A percentile compares a stretch with the other conserved stretches of the same genome.
These are phyloP conservation scores for Petrocephalus microphthalmus DNA, from an alignment of 2,113 vertebrate genomes.

Conservation along the genomic window DNA sequence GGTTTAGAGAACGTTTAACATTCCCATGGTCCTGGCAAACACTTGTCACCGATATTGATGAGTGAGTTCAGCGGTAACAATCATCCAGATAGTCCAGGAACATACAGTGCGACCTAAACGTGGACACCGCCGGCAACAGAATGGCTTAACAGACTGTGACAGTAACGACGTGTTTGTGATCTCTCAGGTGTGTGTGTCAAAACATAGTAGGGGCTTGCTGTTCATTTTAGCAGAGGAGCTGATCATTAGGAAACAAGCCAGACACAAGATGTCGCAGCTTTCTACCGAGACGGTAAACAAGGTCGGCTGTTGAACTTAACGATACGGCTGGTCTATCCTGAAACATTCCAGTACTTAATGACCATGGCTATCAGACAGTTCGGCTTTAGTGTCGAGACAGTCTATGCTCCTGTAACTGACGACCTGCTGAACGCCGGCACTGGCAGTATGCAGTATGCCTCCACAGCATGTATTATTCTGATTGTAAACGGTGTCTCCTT, in stretches of 20 bases:
- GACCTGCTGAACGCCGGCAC: neutral
- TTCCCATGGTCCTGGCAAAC: conserved; percentile 10
- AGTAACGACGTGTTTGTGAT: conserved; percentile 3
- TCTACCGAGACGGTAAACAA: conserved; percentile 6
- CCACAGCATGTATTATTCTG: neutral
- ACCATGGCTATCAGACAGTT: neutral
- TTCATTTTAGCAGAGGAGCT: conserved; percentile 2
- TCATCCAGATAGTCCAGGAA: neutral
- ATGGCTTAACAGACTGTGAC: neutral
- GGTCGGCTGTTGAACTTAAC: neutral
- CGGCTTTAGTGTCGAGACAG: neutral
- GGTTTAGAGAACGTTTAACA: conserved; percentile 5
- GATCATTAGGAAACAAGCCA: conserved; percentile 24
- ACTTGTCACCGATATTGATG: conserved; percentile 6
- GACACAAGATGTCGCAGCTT: neutral
- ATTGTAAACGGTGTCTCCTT: conserved; percentile 2
- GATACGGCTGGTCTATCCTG: neutral
- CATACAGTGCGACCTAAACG: neutral
- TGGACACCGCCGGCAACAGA: neutral
- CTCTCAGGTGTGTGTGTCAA: conserved; percentile 17
- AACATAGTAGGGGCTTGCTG: conserved; percentile 12
- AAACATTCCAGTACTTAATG: neutral
- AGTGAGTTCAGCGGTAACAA: neutral
- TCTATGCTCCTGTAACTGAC: neutral
- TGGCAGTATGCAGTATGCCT: neutral